Evolutionary conservation across 2,797 vertebrate genomes (phyloP).

Genomic region (Propithecus perrieri): DNA sequence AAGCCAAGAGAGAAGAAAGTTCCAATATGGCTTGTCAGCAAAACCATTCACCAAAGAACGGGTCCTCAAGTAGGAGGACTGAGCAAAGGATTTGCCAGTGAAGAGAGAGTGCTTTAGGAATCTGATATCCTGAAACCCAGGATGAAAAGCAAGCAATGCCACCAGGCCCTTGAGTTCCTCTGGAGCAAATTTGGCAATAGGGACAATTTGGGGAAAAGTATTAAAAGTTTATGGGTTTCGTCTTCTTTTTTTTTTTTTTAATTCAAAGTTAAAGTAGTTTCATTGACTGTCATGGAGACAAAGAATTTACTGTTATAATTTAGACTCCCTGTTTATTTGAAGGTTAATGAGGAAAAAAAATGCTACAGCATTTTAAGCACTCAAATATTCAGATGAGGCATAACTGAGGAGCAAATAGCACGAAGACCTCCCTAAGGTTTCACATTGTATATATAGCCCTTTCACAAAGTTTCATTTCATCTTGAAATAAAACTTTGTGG

Average conservation of each 20-base stretch:
- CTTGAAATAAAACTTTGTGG: neutral
- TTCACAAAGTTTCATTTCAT: neutral
- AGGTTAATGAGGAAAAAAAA: neutral
- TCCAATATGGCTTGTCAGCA: neutral
- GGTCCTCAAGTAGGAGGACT: neutral
- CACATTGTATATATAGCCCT: neutral
- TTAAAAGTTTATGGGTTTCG: neutral
- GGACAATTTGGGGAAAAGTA: neutral
- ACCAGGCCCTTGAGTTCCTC: neutral
- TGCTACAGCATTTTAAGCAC: neutral
- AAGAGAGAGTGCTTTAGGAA: neutral
- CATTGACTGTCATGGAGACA: neutral
- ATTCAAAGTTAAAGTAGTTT: neutral
- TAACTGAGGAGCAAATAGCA: neutral
- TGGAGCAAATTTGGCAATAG: neutral
- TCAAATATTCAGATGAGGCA: neutral
- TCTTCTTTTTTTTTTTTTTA: neutral
- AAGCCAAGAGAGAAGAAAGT: neutral
- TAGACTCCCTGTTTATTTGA: neutral
- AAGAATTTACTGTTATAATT: neutral
- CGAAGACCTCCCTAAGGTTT: neutral
- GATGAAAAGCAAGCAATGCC: neutral
- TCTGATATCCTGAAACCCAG: neutral
- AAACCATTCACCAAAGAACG: neutral
- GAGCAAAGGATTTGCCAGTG: neutral